Evolutionary conservation across 1,140 invertebrate species (phyloP).

Genomic region (Mya arenaria): DNA sequence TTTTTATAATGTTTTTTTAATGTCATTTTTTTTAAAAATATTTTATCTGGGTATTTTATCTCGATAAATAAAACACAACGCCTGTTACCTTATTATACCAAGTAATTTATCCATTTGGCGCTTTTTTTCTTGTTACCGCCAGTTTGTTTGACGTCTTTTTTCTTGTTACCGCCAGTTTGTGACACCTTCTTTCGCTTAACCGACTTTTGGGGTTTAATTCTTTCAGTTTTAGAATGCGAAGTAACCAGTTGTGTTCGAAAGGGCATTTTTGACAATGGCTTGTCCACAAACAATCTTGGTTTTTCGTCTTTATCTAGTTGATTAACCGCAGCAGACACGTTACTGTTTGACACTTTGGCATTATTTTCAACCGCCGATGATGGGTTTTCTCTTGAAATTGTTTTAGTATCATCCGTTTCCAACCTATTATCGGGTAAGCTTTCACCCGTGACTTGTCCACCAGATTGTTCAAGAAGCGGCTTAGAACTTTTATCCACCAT

Average conservation of each 20-base stretch:
- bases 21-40: too few species aligned
- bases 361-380: not conserved
- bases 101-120: too few species aligned
- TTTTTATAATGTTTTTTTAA: too few species aligned
- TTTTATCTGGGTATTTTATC: too few species aligned
- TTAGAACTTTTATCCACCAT: not conserved
- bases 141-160: not conserved
- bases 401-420: not conserved
- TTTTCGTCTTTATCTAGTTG: not conserved
- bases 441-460: not conserved
- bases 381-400: too few species aligned
- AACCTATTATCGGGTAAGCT: not conserved
- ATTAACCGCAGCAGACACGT: not conserved
- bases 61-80: too few species aligned
- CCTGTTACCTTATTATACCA: too few species aligned
- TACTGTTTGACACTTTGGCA: not conserved
- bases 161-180: not conserved
- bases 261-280: conserved; percentile 21
- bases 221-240: not conserved
- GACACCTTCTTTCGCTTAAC: not conserved
- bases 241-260: not conserved
- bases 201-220: not conserved
- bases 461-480: not conserved
- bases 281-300: conserved; percentile 21
- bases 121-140: too few species aligned